Percentiles rank a stretch among this genome's conserved stretches.
Evolutionary conservation across 2,888 invertebrate species (phyloP).

Genomic region (Protodeltote pygarga): DNA sequence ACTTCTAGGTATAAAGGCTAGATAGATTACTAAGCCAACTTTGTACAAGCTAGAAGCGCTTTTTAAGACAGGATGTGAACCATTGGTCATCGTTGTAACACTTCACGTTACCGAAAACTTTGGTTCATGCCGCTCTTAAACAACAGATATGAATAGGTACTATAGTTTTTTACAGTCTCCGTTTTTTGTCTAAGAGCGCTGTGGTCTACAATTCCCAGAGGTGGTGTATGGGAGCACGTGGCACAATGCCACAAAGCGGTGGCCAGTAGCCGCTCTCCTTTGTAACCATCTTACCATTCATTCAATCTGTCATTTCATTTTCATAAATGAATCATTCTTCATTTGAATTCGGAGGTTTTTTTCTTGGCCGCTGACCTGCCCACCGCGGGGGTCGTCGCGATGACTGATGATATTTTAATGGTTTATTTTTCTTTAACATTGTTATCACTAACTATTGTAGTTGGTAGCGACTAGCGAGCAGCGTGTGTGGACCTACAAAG

Average conservation of each 20-base stretch:
- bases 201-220: conserved; percentile 49
- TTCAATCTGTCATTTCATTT: conserved; percentile 86
- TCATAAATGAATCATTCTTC: conserved; percentile 86
- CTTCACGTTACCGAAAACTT: too few species aligned
- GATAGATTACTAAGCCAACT: not conserved
- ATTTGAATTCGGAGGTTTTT: conserved; percentile 83
- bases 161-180: too few species aligned
- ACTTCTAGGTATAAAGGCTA: not conserved
- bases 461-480: conserved; percentile 57
- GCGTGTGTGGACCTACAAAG: conserved; percentile 46
- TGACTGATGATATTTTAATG: conserved; percentile 86
- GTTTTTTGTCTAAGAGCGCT: conserved; percentile 12
- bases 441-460: conserved; percentile 81
- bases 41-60: too few species aligned
- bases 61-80: not conserved
- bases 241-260: conserved; percentile 63
- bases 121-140: too few species aligned
- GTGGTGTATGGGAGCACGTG: conserved; percentile 67
- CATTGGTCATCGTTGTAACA: too few species aligned
- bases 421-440: conserved; percentile 85
- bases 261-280: conserved; percentile 76
- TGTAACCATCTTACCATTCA: conserved; percentile 74
- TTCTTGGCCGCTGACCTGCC: conserved; percentile 81
- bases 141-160: too few species aligned
- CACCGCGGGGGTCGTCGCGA: conserved; percentile 78